Percentiles rank a stretch among this genome's conserved stretches.
Conservation (phyloP, 2,113 vertebrate genomes). For the Axis porcinus region DNA sequence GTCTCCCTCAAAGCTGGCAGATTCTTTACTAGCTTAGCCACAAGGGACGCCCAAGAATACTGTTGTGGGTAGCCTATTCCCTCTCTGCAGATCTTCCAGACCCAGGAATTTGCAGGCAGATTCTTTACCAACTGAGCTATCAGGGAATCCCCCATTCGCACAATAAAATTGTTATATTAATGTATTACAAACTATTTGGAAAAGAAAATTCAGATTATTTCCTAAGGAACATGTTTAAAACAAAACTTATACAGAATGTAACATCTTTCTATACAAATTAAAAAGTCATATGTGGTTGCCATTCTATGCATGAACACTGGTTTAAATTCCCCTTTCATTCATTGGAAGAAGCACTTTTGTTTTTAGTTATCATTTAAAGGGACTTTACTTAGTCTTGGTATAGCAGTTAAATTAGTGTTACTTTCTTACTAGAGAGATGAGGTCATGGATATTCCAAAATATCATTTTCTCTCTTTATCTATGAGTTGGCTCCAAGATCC, state of each 20-base stretch:
- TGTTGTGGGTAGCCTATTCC: background rate
- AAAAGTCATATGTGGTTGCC: background rate
- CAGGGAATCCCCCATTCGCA: background rate
- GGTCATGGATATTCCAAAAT: background rate
- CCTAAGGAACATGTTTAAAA: background rate
- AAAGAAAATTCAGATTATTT: background rate
- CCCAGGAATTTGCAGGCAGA: background rate
- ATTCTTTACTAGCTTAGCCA: background rate
- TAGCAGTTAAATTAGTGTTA: background rate
- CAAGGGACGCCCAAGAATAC: background rate
- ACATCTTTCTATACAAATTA: background rate
- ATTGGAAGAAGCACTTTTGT: background rate
- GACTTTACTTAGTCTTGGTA: background rate
- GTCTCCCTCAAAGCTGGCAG: background rate
- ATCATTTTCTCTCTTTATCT: background rate
- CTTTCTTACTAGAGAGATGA: background rate
- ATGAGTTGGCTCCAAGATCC: background rate
- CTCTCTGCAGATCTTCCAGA: background rate
- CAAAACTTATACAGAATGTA: background rate
- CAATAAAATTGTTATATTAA: background rate
- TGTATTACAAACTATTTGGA: background rate
- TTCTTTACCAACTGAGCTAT: background rate
- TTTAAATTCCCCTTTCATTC: background rate
- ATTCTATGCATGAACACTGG: background rate
- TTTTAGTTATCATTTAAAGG: background rate